Base-by-base conservation (phyloP, 1,140 invertebrate genomes). In the Euwallacea fornicatus region DNA sequence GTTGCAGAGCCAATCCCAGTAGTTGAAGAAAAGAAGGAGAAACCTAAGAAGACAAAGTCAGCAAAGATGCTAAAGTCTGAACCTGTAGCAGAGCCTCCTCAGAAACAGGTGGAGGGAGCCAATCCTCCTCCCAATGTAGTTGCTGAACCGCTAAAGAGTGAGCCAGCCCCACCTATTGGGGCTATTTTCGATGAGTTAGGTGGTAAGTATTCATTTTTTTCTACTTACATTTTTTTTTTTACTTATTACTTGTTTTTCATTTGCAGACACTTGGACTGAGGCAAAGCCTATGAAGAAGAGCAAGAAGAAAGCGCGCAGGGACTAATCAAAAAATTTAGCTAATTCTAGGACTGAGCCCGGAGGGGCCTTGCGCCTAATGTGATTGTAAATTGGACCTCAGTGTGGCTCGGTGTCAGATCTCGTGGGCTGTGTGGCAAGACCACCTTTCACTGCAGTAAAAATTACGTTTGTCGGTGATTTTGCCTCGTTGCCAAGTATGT, bases 121-220 rank as follows among this genome's bases (percentile, higher is more conserved):
- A 16, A 43, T 11, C 13, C 53, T 54, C 43, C 11, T 42, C 42
- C 46, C 10, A 41, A 54, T 44, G 61, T 42, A 55, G 50, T 46
- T 54, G 42, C 21, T 21, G n/a, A 53, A 42, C 8, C 44, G 2
- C 54, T 4, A 21, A 10, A 67, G n/a, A 13, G 9, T 3, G 54
- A 43, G 42, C 9, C 11, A 54, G 44, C 56, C 56, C 7, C 42
- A 33, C 33, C 68, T 41, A 55, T 66, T 15, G 77, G 72, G 68
- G 76, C 76, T 66, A 75, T 81, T 46, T 90, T 90, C 81, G 88
- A 90, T 81, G 88, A 91, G 83, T 81, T 90, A 72, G 88, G 88
- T 82, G 89, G 89, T 90, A 83, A 81, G 73, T 75, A 13, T 62
- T 4, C 10, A 53, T 42, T 50, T 58, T 21, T 66, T 71, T 41